phyloP scores from a whole-genome alignment of 2,888 invertebrate genomes.

The Neoaliturus tenellus region DNA sequence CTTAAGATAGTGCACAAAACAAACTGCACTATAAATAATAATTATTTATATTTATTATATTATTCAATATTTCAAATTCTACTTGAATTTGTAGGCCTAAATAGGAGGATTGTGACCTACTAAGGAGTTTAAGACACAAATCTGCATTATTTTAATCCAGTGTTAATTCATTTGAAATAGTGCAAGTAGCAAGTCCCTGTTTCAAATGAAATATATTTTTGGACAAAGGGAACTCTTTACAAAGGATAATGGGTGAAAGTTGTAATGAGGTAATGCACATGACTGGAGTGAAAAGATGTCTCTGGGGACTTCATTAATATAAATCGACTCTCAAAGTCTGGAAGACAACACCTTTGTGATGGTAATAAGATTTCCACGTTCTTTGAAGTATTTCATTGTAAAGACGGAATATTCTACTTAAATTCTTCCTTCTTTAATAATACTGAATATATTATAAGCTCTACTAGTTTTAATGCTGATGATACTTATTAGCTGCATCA shows the following conservation, averaged over 20 bases:
- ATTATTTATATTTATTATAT: too few species aligned
- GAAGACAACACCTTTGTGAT: conserved; percentile 1
- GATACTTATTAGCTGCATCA: background rate
- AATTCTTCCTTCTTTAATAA: background rate
- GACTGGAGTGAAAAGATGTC: background rate
- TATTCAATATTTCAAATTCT: too few species aligned
- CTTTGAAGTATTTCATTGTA: background rate
- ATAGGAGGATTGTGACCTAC: too few species aligned
- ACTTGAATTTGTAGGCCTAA: too few species aligned
- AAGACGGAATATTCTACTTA: background rate
- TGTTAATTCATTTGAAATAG: too few species aligned
- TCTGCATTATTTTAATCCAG: too few species aligned
- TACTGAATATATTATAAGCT: background rate
- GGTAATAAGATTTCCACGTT: background rate
- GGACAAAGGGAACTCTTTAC: too few species aligned
- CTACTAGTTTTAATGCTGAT: background rate
- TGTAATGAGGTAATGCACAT: background rate
- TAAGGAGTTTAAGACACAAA: too few species aligned
- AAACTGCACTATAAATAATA: too few species aligned
- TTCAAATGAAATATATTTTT: too few species aligned
- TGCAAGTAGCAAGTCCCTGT: too few species aligned
- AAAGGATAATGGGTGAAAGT: background rate
- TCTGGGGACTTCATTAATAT: background rate
- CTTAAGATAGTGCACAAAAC: too few species aligned
- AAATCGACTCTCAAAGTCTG: background rate